Evolutionary conservation across 1,140 invertebrate species (phyloP).

Genomic region (Drosophila punjabiensis): DNA sequence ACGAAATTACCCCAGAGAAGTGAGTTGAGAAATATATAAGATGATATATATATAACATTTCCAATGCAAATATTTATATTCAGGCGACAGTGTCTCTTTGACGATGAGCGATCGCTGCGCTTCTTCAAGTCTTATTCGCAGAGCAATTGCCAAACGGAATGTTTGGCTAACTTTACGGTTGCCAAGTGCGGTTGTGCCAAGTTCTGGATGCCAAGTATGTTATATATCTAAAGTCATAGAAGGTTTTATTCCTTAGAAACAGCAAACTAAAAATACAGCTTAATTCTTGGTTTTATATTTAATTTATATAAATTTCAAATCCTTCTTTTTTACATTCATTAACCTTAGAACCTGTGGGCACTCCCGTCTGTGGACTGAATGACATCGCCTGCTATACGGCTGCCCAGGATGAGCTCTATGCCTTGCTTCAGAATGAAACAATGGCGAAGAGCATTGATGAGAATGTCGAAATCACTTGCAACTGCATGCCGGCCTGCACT

Average conservation of each 20-base stretch:
- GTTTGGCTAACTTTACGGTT: slow-evolving; percentile 90
- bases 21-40: slow-evolving; percentile 46
- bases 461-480: slow-evolving; percentile 84
- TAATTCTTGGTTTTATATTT: background rate
- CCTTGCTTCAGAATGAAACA: slow-evolving; percentile 69
- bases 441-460: slow-evolving; percentile 55
- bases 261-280: background rate
- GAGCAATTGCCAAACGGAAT: slow-evolving; percentile 91
- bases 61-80: slow-evolving; percentile 4
- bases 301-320: background rate
- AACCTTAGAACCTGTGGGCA: slow-evolving; percentile 60
- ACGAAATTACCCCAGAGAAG: slow-evolving; percentile 86
- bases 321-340: background rate
- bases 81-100: slow-evolving; percentile 88
- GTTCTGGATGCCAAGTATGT: slow-evolving; percentile 89
- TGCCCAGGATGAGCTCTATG: slow-evolving; percentile 75
- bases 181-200: slow-evolving; percentile 89
- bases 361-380: slow-evolving; percentile 61
- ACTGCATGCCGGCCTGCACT: slow-evolving; percentile 89
- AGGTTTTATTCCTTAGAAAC: background rate
- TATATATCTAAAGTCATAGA: background rate
- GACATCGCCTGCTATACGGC: slow-evolving; percentile 75
- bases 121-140: slow-evolving; percentile 91
- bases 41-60: background rate
- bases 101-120: slow-evolving; percentile 87